Evolutionary conservation across 1,140 invertebrate genomes (phyloP).

Genomic region (Brachionus rubens): DNA sequence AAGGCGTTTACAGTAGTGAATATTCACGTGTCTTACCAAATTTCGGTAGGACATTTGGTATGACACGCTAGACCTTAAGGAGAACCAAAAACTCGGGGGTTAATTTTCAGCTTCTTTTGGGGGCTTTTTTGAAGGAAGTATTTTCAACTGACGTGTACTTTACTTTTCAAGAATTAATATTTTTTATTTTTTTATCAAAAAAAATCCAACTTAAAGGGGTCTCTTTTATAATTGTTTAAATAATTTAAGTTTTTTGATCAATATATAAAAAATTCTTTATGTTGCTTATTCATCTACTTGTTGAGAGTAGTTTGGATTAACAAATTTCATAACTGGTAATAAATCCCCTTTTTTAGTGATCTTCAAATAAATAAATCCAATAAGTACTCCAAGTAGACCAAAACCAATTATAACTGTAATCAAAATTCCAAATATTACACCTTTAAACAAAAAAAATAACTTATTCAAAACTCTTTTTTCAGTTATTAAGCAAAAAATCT

Average conservation of each 20-base stretch:
- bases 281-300: slow-evolving; percentile 27
- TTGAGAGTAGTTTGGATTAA: slow-evolving; percentile 22
- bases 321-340: slow-evolving; percentile 39
- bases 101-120: no score
- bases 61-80: no score
- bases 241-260: not conserved
- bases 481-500: not conserved
- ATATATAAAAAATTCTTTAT: not conserved
- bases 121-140: no score
- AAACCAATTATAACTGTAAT: not conserved
- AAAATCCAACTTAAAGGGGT: no score
- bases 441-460: not conserved
- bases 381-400: slow-evolving; percentile 1
- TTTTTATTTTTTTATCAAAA: no score
- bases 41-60: no score
- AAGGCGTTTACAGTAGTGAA: no score
- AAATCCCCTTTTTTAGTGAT: slow-evolving; percentile 10
- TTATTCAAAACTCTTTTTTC: not conserved
- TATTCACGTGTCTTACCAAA: no score
- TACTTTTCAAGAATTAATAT: no score
- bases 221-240: no score
- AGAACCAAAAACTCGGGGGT: no score
- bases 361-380: slow-evolving; percentile 15
- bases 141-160: no score
- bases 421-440: not conserved